Base-by-base conservation (phyloP, 2,888 invertebrate genomes). In the Polyommatus icarus region DNA sequence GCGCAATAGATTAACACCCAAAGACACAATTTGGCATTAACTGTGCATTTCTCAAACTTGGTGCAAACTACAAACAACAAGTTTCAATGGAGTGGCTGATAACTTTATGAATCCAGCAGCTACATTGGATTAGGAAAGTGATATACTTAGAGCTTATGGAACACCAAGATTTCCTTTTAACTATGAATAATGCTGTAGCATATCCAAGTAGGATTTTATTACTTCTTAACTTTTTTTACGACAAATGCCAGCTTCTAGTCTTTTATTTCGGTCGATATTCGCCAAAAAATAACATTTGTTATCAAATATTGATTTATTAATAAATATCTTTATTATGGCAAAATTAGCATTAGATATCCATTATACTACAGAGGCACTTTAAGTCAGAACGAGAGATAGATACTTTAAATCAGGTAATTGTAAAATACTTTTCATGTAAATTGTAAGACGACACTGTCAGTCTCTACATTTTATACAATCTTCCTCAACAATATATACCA, bases 1-100 rank as follows among this genome's bases (percentile, higher is more conserved):
- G 67, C 67, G 29, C 67, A 67, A 67, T 67, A 32, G 67, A 67
- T 67, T 67, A 67, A 67, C 67, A 67, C 67, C 67, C 67, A 67
- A 67, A 67, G 67, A 67, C 67, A 32, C 67, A 67, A 67, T 67
- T 67, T 29, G 67, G 67, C 29, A 67, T 67, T 67, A 67, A 67
- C 67, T 67, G 67, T 67, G 67, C 67, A 32, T 67, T 32, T 67
- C 67, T 67, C 67, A 67, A 67, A 67, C 67, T 67, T 15, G 67
- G 29, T 67, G 67, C 67, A 67, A 67, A 67, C 67, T 67, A 67
- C 67, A 67, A 67, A 67, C 67, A 67, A 67, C 67, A 67, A 67
- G 67, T 67, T 67, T 67, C 67, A 67, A 67, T 67, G 29, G 67
- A 67, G 15, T 32, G 29, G 29, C 29, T 67, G 67, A 67, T 67